Percentiles rank a stretch among this genome's conserved stretches.
Evolutionary conservation across 2,797 vertebrate species (phyloP).

Genomic region (Falco berigora): DNA sequence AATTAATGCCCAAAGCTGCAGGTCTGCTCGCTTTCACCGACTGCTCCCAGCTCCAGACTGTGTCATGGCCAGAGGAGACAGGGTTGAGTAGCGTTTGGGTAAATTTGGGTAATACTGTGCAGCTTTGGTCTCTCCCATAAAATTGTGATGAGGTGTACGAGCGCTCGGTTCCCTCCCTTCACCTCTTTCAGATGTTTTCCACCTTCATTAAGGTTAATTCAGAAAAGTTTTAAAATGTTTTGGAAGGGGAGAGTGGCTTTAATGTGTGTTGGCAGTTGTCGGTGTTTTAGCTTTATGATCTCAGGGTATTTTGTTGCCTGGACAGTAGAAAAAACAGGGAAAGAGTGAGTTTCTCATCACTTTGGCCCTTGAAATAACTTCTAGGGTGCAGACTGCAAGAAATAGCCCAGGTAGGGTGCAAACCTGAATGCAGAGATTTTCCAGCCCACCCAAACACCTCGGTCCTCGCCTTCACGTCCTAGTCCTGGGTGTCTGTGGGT

Average conservation of each 20-base stretch:
- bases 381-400: not conserved
- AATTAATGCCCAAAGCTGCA: not conserved
- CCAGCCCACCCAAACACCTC: fast-evolving
- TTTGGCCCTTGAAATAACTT: not conserved
- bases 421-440: not conserved
- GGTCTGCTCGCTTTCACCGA: fast-evolving
- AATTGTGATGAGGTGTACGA: fast-evolving
- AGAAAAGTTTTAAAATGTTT: not conserved
- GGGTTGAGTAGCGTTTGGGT: not conserved
- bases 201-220: not conserved
- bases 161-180: fast-evolving
- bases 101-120: not conserved
- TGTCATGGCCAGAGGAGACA: fast-evolving
- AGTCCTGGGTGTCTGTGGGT: not conserved
- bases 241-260: not conserved
- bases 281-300: fast-evolving
- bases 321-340: not conserved
- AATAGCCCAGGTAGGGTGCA: not conserved
- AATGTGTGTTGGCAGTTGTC: not conserved
- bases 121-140: not conserved
- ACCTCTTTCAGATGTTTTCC: not conserved
- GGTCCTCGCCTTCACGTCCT: not conserved
- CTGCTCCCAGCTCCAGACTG: fast-evolving
- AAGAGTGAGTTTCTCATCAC: not conserved
- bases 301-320: not conserved